Conservation (phyloP, 2,797 vertebrate species). For the Myotis daubentonii region DNA sequence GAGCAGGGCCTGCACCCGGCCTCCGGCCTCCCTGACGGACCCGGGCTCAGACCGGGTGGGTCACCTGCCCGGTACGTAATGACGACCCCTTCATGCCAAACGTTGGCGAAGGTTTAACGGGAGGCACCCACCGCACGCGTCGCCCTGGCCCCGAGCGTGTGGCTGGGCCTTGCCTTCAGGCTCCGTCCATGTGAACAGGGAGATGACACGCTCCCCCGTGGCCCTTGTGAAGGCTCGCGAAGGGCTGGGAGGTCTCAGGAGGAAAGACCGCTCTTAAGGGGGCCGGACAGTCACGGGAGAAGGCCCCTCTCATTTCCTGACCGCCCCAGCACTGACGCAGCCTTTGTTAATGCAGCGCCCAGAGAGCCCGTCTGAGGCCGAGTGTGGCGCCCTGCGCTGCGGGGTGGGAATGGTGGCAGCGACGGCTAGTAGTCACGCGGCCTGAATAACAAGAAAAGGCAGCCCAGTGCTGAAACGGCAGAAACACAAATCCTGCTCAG, state of each 20-base stretch:
- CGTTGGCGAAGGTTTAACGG: neutral
- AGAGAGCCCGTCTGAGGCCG: neutral
- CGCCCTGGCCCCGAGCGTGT: neutral
- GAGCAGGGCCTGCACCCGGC: too few species aligned
- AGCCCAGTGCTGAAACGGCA: slow-evolving; percentile 69
- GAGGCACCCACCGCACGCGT: accelerated
- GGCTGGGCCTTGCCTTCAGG: neutral
- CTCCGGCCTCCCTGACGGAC: accelerated
- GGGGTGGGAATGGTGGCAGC: accelerated
- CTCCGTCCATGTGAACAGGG: neutral
- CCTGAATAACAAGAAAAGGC: slow-evolving; percentile 74
- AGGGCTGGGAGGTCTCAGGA: neutral
- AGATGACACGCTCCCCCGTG: neutral
- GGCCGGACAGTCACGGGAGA: neutral
- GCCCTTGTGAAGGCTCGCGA: neutral
- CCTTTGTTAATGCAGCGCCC: slow-evolving; percentile 68
- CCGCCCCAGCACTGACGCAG: slow-evolving; percentile 54
- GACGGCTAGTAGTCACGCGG: neutral
- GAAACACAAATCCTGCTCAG: slow-evolving; percentile 68
- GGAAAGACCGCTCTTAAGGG: neutral
- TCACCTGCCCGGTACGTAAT: neutral
- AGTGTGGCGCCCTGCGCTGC: slow-evolving; percentile 58
- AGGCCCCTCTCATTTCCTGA: neutral
- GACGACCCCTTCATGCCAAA: neutral
- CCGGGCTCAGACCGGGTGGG: neutral